A percentile compares a stretch with the other conserved stretches of the same genome.
phyloP scores from a whole-genome alignment of 1,140 invertebrate species.

The Diachasmimorpha longicaudata region DNA sequence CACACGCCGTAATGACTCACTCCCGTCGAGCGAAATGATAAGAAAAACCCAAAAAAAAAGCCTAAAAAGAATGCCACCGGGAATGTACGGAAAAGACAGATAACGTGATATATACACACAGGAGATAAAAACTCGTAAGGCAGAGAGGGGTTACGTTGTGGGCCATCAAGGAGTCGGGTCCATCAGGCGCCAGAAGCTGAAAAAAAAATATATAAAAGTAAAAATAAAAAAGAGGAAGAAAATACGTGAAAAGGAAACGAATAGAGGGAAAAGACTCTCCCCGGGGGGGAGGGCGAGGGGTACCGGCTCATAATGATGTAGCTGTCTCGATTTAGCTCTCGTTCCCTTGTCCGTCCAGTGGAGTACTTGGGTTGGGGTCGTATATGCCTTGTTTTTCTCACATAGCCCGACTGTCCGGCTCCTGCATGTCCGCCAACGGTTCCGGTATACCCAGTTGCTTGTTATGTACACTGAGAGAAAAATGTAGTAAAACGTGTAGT shows the following conservation, averaged over 20 bases:
- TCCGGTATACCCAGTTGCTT: conserved; percentile 2
- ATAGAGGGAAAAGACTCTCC: conserved; percentile 2
- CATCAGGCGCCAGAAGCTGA: conserved; percentile 13
- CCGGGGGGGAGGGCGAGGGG: neutral
- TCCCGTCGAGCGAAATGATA: too few species aligned
- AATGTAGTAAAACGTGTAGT: too few species aligned
- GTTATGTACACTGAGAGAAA: too few species aligned
- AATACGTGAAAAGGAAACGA: neutral
- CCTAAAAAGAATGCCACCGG: too few species aligned
- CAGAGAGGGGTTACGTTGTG: conserved; percentile 12
- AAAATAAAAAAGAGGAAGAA: neutral
- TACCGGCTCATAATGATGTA: conserved; percentile 40
- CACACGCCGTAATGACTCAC: too few species aligned
- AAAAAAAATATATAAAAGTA: neutral
- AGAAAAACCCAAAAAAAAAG: too few species aligned
- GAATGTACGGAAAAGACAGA: neutral
- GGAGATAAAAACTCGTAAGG: conserved; percentile 11
- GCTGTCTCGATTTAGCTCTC: conserved; percentile 40
- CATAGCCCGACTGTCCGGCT: conserved; percentile 34
- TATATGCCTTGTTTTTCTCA: conserved; percentile 33
- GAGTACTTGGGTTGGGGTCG: conserved; percentile 34
- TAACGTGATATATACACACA: neutral
- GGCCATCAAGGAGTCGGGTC: conserved; percentile 25
- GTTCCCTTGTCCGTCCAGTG: conserved; percentile 34
- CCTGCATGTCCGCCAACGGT: conserved; percentile 20